These are phyloP conservation scores for Stenopsyche tienmushanensis DNA, from an alignment of 1,140 invertebrate genomes.

Conservation along the genomic window DNA sequence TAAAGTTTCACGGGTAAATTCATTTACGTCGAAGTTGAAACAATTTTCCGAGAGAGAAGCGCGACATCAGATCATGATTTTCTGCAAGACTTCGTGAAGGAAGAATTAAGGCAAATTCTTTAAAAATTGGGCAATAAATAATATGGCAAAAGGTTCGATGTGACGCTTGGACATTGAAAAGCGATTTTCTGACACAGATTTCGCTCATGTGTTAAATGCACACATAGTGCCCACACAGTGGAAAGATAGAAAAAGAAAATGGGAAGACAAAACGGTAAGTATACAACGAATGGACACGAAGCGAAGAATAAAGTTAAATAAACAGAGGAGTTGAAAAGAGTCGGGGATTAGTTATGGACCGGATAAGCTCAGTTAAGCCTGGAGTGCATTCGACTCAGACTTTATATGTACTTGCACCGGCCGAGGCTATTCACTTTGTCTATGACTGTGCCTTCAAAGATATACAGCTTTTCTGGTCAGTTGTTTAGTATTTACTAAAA, in stretches of 20 bases:
- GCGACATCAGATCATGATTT: neutral
- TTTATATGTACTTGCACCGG: too few species aligned
- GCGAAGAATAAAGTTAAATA: slow-evolving; percentile 6
- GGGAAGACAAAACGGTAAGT: neutral
- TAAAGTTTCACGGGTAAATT: slow-evolving; percentile 4
- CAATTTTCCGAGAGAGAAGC: neutral
- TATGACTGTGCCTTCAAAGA: too few species aligned
- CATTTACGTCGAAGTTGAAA: slow-evolving; percentile 11
- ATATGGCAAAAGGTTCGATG: neutral
- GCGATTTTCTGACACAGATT: neutral
- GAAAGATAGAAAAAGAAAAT: neutral
- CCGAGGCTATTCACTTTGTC: too few species aligned
- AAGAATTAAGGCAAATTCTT: neutral
- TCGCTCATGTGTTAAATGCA: neutral
- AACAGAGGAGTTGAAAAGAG: slow-evolving; percentile 8
- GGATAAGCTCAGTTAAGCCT: slow-evolving; percentile 9
- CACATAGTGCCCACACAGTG: neutral
- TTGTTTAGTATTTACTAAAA: too few species aligned
- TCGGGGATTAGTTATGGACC: slow-evolving; percentile 11
- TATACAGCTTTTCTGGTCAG: too few species aligned
- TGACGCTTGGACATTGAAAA: neutral
- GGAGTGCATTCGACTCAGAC: too few species aligned
- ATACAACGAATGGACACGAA: neutral
- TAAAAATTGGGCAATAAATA: neutral
- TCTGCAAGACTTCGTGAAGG: neutral